A percentile compares a stretch with the other conserved stretches of the same genome.
These are phyloP conservation scores for Syngnathus scovelli DNA, from an alignment of 2,113 vertebrate genomes.

Conservation along the genomic window DNA sequence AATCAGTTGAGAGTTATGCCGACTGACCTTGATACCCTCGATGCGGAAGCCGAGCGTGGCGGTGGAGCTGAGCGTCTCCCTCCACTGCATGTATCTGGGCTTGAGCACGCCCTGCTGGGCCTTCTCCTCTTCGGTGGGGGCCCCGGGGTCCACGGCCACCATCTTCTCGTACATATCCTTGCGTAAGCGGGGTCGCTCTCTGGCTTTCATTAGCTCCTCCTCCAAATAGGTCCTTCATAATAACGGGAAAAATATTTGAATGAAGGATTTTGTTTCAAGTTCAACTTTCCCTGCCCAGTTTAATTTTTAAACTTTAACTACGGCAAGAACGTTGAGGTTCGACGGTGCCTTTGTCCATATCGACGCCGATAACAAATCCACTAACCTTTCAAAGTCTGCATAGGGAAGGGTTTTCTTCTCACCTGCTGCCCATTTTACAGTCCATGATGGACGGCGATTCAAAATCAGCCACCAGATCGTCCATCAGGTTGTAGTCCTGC, in stretches of 20 bases:
- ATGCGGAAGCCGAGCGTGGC: conserved; percentile 85
- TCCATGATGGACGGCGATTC: conserved; percentile 88
- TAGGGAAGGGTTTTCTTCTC: conserved; percentile 10
- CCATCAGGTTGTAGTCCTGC: conserved; percentile 85
- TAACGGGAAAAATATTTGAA: not conserved
- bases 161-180: conserved; percentile 91
- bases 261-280: not conserved
- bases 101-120: conserved; percentile 78
- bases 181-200: conserved; percentile 76
- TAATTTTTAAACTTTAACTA: no score
- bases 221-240: conserved; percentile 81
- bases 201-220: conserved; percentile 83
- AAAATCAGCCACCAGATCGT: conserved; percentile 82
- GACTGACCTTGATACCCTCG: conserved; percentile 84
- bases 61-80: conserved; percentile 84
- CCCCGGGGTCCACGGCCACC: conserved; percentile 81
- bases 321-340: no score
- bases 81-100: conserved; percentile 90
- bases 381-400: not conserved
- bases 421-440: conserved; percentile 93
- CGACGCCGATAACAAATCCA: not conserved
- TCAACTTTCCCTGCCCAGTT: no score
- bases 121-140: conserved; percentile 78
- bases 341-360: not conserved
- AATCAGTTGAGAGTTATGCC: no score